Evolutionary conservation across 2,888 invertebrate genomes (phyloP).

Genomic region (Eupeodes luniger): DNA sequence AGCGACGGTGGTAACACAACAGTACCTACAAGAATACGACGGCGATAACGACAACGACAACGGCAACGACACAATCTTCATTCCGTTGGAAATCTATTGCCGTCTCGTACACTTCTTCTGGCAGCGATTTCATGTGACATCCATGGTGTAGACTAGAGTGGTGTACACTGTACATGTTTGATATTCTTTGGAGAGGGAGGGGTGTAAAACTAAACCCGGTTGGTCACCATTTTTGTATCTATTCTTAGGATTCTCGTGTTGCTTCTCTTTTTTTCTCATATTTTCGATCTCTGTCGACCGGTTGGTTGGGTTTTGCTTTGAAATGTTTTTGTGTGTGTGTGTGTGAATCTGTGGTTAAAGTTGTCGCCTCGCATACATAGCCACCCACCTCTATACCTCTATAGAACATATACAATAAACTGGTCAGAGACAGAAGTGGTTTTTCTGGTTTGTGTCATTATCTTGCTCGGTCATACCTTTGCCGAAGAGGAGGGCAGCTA

Average conservation of each 20-base stretch:
- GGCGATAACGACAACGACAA: slow-evolving; percentile 74
- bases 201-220: slow-evolving; percentile 75
- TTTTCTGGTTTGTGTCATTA: slow-evolving; percentile 77
- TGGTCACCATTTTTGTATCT: slow-evolving; percentile 76
- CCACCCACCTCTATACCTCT: slow-evolving; percentile 1
- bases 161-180: slow-evolving; percentile 34
- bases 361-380: slow-evolving; percentile 79
- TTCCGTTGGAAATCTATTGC: slow-evolving; percentile 53
- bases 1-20: slow-evolving; percentile 69
- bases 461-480: slow-evolving; percentile 76
- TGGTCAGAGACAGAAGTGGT: slow-evolving; percentile 68
- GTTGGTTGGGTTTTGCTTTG: slow-evolving; percentile 61
- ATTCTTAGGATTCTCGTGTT: slow-evolving; percentile 63
- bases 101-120: slow-evolving; percentile 59
- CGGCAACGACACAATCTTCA: slow-evolving; percentile 77
- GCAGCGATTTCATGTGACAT: slow-evolving; percentile 68
- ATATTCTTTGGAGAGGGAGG: slow-evolving; percentile 60
- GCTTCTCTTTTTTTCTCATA: slow-evolving; percentile 63
- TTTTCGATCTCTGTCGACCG: slow-evolving; percentile 70
- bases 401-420: slow-evolving; percentile 39
- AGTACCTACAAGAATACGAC: slow-evolving; percentile 58
- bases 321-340: slow-evolving; percentile 20
- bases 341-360: slow-evolving; percentile 81
- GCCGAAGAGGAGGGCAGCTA: slow-evolving; percentile 45
- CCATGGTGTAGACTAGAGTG: neutral